Percentiles rank a stretch among this genome's conserved stretches.
Evolutionary conservation across 92 coral and sea anemone genomes (phyloP).

Genomic region (Heteractis magnifica): DNA sequence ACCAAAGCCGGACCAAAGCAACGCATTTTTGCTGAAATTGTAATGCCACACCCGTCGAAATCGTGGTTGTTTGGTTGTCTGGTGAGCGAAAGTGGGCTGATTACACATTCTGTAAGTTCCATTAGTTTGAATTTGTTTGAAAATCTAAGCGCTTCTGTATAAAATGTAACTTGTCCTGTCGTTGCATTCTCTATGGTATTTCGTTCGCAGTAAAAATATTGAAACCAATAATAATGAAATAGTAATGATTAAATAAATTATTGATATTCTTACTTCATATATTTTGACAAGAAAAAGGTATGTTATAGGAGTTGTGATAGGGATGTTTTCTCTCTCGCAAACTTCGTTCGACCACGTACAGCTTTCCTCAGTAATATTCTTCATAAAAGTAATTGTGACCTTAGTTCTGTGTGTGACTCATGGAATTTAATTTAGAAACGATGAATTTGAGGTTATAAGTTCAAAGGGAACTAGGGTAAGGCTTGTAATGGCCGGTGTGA

Average conservation of each 20-base stretch:
- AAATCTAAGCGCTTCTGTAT: background rate
- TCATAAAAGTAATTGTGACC: background rate
- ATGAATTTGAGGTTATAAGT: background rate
- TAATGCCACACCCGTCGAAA: constrained; percentile 1
- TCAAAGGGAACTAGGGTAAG: background rate
- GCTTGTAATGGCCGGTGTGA: background rate
- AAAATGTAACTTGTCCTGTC: too few species aligned
- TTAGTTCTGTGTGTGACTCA: background rate
- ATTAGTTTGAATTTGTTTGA: background rate
- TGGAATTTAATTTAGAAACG: background rate
- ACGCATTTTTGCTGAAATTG: background rate
- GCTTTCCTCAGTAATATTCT: background rate
- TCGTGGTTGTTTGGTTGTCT: background rate
- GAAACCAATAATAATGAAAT: too few species aligned
- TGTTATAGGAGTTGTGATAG: background rate
- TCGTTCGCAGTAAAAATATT: too few species aligned
- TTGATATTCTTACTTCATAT: too few species aligned
- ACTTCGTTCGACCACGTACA: background rate
- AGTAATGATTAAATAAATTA: too few species aligned
- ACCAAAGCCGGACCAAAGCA: background rate
- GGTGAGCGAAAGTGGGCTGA: background rate
- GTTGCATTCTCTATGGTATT: too few species aligned
- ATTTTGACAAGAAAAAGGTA: too few species aligned
- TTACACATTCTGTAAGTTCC: background rate
- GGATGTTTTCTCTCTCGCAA: background rate